phyloP scores from a whole-genome alignment of 2,797 vertebrate species.

The Anguilla anguilla region DNA sequence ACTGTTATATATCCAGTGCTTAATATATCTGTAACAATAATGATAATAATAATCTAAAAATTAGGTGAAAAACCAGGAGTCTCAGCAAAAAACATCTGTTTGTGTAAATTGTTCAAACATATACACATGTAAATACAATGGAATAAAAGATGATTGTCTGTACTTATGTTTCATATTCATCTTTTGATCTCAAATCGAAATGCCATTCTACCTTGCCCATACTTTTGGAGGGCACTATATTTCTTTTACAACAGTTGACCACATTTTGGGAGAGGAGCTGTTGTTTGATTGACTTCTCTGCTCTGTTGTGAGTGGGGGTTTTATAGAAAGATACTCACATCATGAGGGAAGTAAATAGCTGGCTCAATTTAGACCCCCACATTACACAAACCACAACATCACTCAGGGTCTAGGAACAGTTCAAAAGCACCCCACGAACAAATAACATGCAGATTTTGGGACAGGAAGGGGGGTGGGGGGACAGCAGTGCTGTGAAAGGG shows the following conservation, averaged over 20 bases:
- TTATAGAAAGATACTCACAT: neutral
- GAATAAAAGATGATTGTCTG: no score
- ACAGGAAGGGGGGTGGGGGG: neutral
- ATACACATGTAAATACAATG: no score
- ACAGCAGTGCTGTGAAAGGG: neutral
- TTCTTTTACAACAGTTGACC: neutral
- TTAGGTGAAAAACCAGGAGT: no score
- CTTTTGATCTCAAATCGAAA: no score
- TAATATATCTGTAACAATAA: no score
- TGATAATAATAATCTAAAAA: no score
- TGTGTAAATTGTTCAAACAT: no score
- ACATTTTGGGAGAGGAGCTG: neutral
- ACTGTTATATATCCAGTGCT: no score
- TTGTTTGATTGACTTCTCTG: neutral
- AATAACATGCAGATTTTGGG: constrained; percentile 17
- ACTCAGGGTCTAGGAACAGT: neutral
- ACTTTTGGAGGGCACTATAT: no score
- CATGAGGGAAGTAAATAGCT: neutral
- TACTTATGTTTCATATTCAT: no score
- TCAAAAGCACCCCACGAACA: constrained; percentile 10
- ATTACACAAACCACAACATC: constrained; percentile 37
- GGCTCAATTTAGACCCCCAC: constrained; percentile 29
- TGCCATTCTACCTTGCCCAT: no score
- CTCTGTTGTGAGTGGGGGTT: neutral
- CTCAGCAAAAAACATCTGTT: no score